Evolutionary conservation across 64 coral and sea anemone species (phyloP), one percentile per base, ranked within the genome.

Genomic region (Montipora capricornis): DNA sequence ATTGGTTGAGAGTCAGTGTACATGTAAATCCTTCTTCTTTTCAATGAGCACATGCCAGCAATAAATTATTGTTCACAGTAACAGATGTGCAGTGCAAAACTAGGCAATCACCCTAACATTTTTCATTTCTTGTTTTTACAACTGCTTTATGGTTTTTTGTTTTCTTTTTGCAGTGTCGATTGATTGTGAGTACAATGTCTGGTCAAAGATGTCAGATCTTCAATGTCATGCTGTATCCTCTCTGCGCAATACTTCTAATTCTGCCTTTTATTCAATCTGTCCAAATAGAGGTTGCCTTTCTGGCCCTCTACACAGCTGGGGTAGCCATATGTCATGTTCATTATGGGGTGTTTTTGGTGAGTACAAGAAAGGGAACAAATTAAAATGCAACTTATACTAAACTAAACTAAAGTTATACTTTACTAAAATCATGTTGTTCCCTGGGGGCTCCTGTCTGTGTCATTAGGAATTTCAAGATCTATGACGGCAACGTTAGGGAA

Each of bases 171-270:
- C 71, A 97, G 95, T 97, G 95, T 80, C 95, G 92, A 4, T 59
- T 97, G 47, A 97, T 97, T 68, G 95, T 97, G 49, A 91, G 92
- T 76, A 97, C 95, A 88, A 97, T 97, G 95, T 81, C 89, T 70
- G 76, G 76, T 13, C 89, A 94, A 74, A 7, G 62, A 17, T 97
- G 95, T 44, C 92, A 97, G 29, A 55, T 76, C 3, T 91, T 97
- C 51, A 97, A 97, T 74, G 46, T 78, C 2, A 89, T 97, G 59
- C 79, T 97, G 8, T 94, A 89, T 78, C 95, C 95, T 9, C 4
- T 97, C 44, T 47, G 80, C 9, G 92, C 62, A 1, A 75, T 94
- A 10, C 5, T 94, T 5, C 6, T 88, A 16, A 77, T 93, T 53
- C 76, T 93, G 14, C 84, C 92, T 0, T 93, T 93, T 64, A 26